These are phyloP conservation scores for Drosophila merina DNA, from an alignment of 2,888 invertebrate genomes.

Conservation along the genomic window DNA sequence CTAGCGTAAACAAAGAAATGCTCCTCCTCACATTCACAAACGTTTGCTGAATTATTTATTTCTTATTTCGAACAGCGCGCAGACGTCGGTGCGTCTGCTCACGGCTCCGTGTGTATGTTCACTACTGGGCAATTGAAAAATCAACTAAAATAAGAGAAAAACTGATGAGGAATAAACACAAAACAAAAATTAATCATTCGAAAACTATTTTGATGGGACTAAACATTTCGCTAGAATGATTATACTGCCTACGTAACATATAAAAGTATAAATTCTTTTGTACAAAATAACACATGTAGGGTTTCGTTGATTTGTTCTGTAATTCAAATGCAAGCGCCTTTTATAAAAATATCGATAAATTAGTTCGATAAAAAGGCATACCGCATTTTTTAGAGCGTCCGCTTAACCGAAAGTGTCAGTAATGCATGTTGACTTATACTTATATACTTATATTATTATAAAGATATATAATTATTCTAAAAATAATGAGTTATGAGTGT, in stretches of 20 bases:
- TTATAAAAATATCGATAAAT: neutral
- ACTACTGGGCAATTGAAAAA: constrained; percentile 45
- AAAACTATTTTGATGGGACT: constrained; percentile 14
- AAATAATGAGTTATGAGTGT: no score
- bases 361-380: neutral
- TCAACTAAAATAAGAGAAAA: constrained; percentile 34
- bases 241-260: constrained; percentile 18
- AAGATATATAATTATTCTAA: no score
- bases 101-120: constrained; percentile 50
- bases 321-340: neutral
- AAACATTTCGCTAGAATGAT: constrained; percentile 7
- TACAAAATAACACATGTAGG: neutral
- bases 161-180: constrained; percentile 26
- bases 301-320: neutral
- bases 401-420: neutral
- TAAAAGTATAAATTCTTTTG: neutral
- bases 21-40: constrained; percentile 59
- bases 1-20: constrained; percentile 75
- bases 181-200: constrained; percentile 35
- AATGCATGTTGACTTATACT: neutral
- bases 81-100: constrained; percentile 63
- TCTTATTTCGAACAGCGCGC: constrained; percentile 39
- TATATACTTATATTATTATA: no score
- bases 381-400: neutral
- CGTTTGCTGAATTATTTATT: constrained; percentile 50